A percentile compares a stretch with the other conserved stretches of the same genome.
Conservation (phyloP, 2,888 invertebrate genomes). For the Caenorhabditis sp. region DNA sequence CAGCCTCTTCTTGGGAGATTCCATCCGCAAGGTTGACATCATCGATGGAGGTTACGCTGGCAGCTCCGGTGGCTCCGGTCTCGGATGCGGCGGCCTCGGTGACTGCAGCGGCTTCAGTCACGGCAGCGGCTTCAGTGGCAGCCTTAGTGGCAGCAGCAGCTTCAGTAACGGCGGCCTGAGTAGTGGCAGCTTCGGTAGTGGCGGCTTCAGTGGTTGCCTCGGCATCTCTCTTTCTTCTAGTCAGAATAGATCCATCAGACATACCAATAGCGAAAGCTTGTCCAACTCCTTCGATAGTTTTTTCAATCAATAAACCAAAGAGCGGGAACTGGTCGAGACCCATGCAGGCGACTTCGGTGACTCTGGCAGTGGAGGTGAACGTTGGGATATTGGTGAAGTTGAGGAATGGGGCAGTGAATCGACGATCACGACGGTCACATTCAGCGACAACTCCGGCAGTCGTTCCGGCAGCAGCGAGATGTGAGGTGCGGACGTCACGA, state of each 20-base stretch:
- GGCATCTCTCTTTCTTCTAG: constrained; percentile 49
- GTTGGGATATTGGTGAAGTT: not conserved
- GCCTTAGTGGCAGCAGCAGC: not conserved
- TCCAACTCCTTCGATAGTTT: not conserved
- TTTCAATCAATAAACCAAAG: constrained; percentile 19
- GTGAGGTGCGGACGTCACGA: constrained; percentile 29
- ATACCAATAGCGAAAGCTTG: not conserved
- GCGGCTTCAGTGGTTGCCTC: not conserved
- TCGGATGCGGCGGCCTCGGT: constrained; percentile 4
- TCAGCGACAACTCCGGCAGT: constrained; percentile 31
- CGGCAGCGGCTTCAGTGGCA: constrained; percentile 1
- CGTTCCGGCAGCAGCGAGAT: constrained; percentile 37
- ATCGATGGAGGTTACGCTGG: not conserved
- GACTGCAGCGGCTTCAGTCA: not conserved
- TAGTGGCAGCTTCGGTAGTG: not conserved
- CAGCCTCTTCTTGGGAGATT: not conserved
- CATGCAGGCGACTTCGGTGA: constrained; percentile 41
- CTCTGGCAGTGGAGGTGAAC: constrained; percentile 5
- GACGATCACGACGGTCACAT: constrained; percentile 39
- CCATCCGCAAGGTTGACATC: constrained; percentile 4
- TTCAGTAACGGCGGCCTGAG: not conserved
- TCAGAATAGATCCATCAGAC: not conserved
- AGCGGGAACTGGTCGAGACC: constrained; percentile 28
- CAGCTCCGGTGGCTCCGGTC: not conserved
- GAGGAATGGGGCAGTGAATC: constrained; percentile 39